phyloP scores from a whole-genome alignment of 2,888 invertebrate genomes.

The Chouioia cunea region DNA sequence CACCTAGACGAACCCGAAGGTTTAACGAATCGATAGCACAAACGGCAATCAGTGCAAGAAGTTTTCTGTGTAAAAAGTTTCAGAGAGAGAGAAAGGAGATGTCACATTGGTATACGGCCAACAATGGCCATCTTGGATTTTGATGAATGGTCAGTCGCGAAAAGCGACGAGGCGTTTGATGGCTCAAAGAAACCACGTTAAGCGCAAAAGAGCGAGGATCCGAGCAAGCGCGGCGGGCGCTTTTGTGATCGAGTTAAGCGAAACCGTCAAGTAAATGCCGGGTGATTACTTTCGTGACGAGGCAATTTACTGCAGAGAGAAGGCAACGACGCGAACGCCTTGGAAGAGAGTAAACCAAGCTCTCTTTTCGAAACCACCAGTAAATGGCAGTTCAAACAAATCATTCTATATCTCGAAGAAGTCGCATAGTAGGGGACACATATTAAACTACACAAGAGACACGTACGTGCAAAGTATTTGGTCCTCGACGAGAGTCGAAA shows the following conservation, averaged over 20 bases:
- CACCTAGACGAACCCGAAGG: too few relatives aligned
- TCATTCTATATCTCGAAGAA: constrained; percentile 16
- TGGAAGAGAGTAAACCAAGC: too few relatives aligned
- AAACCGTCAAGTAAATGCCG: constrained; percentile 48
- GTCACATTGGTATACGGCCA: neutral
- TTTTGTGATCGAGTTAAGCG: constrained; percentile 48
- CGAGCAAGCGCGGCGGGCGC: too few relatives aligned
- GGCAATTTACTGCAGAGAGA: constrained; percentile 48
- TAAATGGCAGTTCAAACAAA: constrained; percentile 38
- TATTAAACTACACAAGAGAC: too few relatives aligned
- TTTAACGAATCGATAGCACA: too few relatives aligned
- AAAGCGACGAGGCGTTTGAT: neutral
- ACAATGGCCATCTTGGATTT: neutral
- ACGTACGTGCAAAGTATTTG: too few relatives aligned
- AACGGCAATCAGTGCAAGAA: too few relatives aligned
- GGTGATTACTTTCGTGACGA: constrained; percentile 51
- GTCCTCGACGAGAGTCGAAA: too few relatives aligned
- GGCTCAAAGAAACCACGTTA: constrained; percentile 9
- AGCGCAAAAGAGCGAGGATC: too few relatives aligned
- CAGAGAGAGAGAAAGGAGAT: neutral
- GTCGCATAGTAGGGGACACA: too few relatives aligned
- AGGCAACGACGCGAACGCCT: constrained; percentile 34
- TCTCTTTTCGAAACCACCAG: neutral
- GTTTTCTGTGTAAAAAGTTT: neutral
- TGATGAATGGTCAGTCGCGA: constrained; percentile 28